phyloP scores from a whole-genome alignment of 2,113 vertebrate species.

The Charadrius vociferus region DNA sequence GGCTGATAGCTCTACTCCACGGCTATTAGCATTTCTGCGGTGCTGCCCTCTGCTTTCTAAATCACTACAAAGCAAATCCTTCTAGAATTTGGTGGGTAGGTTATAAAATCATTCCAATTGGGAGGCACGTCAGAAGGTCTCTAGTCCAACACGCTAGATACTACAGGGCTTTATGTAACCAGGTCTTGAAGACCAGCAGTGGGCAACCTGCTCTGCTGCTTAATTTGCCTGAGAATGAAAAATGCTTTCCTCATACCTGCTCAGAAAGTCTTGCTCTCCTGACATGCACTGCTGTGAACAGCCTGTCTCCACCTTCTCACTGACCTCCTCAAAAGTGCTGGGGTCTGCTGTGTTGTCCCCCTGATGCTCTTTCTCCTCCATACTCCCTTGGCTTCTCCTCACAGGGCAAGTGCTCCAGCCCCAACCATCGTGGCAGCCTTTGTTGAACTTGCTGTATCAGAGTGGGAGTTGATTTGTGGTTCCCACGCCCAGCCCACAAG shows the following conservation, averaged over 20 bases:
- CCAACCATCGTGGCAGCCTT: not conserved
- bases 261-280: not conserved
- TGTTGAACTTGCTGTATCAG: not conserved
- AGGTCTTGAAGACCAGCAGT: not conserved
- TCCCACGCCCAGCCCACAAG: not conserved
- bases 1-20: not conserved
- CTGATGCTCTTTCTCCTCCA: not conserved
- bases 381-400: rapidly evolving
- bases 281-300: not conserved
- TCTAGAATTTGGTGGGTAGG: not conserved
- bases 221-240: not conserved
- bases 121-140: not conserved
- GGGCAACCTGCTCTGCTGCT: not conserved
- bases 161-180: not conserved
- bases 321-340: not conserved
- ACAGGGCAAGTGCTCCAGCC: not conserved
- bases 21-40: not conserved
- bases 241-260: not conserved
- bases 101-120: not conserved
- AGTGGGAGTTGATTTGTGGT: rapidly evolving
- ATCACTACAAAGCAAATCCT: not conserved
- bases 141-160: not conserved
- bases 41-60: not conserved
- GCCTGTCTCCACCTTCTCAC: not conserved
- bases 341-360: not conserved